A percentile compares a stretch with the other conserved stretches of the same genome.
Conservation (phyloP, 2,113 vertebrate species). For the Oostethus manadensis region DNA sequence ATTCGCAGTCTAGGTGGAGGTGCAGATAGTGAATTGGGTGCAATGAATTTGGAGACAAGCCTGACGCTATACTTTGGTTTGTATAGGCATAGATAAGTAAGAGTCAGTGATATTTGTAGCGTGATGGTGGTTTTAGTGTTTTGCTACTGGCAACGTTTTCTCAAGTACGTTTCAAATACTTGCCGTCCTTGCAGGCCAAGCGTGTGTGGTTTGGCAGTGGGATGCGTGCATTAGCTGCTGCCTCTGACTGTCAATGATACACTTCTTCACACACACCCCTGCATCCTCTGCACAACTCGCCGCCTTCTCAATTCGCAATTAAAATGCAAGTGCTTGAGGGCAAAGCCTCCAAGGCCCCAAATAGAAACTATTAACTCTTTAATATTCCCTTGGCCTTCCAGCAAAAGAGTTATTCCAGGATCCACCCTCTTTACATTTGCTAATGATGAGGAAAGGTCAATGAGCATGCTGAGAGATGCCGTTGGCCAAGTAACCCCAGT, state of each 20-base stretch:
- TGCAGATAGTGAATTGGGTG: too few relatives aligned
- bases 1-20: too few relatives aligned
- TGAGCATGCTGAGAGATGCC: constrained; percentile 40
- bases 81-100: too few relatives aligned
- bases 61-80: too few relatives aligned
- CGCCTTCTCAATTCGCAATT: constrained; percentile 36
- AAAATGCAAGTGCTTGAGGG: constrained; percentile 47
- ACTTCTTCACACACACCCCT: constrained; percentile 26
- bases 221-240: too few relatives aligned
- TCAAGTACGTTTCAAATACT: not conserved
- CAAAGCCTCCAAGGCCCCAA: constrained; percentile 40
- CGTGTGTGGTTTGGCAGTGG: constrained; percentile 7
- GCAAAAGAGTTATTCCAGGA: constrained; percentile 50
- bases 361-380: constrained; percentile 58
- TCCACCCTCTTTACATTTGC: constrained; percentile 38
- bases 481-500: constrained; percentile 45
- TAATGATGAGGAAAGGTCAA: constrained; percentile 60
- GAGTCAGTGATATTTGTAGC: too few relatives aligned
- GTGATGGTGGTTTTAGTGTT: not conserved
- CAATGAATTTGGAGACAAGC: too few relatives aligned
- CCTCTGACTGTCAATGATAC: constrained; percentile 42
- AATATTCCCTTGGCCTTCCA: constrained; percentile 37
- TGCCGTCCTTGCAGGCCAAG: not conserved
- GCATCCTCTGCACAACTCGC: constrained; percentile 20
- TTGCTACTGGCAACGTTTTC: not conserved